Conservation (phyloP, 2,797 vertebrate species). For the Rhadinocentrus ornatus region DNA sequence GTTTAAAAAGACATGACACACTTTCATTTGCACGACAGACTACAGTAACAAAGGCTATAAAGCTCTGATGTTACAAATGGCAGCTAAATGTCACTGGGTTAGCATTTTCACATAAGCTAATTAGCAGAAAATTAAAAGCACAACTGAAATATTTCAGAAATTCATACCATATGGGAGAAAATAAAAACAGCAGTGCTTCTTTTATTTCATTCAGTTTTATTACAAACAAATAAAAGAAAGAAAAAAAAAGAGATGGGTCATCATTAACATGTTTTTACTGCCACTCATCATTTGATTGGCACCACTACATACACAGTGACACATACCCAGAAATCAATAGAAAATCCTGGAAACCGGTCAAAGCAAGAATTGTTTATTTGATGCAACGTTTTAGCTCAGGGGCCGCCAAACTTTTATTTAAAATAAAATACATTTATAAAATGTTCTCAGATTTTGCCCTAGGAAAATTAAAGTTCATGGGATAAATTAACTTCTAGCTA, state of each 20-base stretch:
- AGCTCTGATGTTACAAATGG: not conserved
- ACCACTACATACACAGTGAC: slow-evolving; percentile 82
- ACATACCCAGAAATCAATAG: slow-evolving; percentile 75
- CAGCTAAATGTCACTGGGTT: not conserved
- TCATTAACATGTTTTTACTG: slow-evolving; percentile 82
- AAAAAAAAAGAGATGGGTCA: slow-evolving; percentile 75
- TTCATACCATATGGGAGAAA: not conserved
- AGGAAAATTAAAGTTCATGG: slow-evolving; percentile 49
- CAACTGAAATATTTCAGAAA: not conserved
- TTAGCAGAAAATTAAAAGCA: not conserved
- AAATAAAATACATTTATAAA: slow-evolving; percentile 65
- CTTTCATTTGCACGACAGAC: not conserved
- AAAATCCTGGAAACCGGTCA: slow-evolving; percentile 64
- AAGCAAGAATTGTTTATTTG: slow-evolving; percentile 58
- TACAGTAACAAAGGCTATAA: not conserved
- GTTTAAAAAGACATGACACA: not conserved
- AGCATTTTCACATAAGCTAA: slow-evolving; percentile 1
- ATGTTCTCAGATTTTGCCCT: slow-evolving; percentile 55
- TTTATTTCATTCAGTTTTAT: slow-evolving; percentile 83
- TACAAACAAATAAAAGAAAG: slow-evolving; percentile 81
- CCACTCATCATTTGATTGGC: slow-evolving; percentile 74
- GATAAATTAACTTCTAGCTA: slow-evolving; percentile 71
- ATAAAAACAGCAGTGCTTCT: not conserved
- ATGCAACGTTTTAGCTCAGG: slow-evolving; percentile 68
- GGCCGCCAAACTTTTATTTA: slow-evolving; percentile 59